Evolutionary conservation across 1,140 invertebrate genomes (phyloP).

Genomic region (Papilio helenus): DNA sequence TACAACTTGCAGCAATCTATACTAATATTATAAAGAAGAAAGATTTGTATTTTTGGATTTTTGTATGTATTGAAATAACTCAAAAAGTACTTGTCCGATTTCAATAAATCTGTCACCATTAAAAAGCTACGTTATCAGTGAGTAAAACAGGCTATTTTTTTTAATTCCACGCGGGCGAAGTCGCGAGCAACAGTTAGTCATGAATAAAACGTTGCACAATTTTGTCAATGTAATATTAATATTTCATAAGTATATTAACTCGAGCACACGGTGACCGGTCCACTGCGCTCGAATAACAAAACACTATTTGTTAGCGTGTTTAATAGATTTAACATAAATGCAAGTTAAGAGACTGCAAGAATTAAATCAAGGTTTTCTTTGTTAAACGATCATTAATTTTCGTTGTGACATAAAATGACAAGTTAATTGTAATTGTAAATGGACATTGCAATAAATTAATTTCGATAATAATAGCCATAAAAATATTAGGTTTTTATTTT

Average conservation of each 20-base stretch:
- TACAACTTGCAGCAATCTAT: slow-evolving; percentile 27
- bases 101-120: too few species aligned
- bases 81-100: too few species aligned
- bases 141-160: too few species aligned
- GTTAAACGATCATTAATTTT: neutral
- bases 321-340: slow-evolving; percentile 8
- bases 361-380: neutral
- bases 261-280: slow-evolving; percentile 17
- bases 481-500: too few species aligned
- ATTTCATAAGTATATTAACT: slow-evolving; percentile 36
- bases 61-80: too few species aligned
- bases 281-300: slow-evolving; percentile 12
- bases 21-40: too few species aligned
- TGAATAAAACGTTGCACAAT: slow-evolving; percentile 34
- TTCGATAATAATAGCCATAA: too few species aligned
- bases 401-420: neutral
- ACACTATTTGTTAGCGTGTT: slow-evolving; percentile 6
- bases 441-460: neutral
- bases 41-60: too few species aligned
- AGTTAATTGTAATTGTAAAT: neutral
- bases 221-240: slow-evolving; percentile 33
- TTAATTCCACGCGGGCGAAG: too few species aligned
- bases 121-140: too few species aligned
- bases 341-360: slow-evolving; percentile 12
- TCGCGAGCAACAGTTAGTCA: too few species aligned